Base-by-base conservation (phyloP, 2,888 invertebrate species). In the Petrolisthes manimaculis region DNA sequence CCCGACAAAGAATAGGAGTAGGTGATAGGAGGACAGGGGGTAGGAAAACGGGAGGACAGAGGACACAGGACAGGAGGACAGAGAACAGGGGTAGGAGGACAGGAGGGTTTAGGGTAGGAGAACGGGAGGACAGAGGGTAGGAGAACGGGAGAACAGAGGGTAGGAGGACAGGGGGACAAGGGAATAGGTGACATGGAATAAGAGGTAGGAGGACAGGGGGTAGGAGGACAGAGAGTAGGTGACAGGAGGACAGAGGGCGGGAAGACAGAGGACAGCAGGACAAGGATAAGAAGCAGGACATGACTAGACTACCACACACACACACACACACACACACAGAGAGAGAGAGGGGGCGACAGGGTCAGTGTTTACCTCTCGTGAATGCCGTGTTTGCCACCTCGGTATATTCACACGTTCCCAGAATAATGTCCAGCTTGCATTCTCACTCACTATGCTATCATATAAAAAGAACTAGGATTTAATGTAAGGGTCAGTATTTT, bases 221-320 rank as follows among this genome's bases (percentile, higher is more conserved):
- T 14, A 12, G n/a, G 14, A 14, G 67, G 67, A 67, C 14, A n/a
- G 12, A 5, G 12, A 12, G 5, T 18, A 75, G 75, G 37, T 24
- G 37, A 21, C 51, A 71, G 54, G 83, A 83, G 71, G 54, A 54
- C 67, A 71, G 54, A 54, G 54, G 83, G 71, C 53, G 71, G 83
- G 71, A 53, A 69, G 83, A 71, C 37, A 71, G 84, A 83, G 83
- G 83, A 74, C 74, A 83, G 37, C n/a, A 75, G 75, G 37, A 21
- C 5, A 37, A 75, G 14, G 9, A 37, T 12, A 4, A 75, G 75
- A 75, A 21, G 4, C 24, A 74, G 9, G 37, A 37, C 37, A 37
- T 18, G 12, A 67, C n/a, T 18, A 61, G 61, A 18, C 61, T 61
- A 12, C 61, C 61, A 37, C 37, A 37, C 37, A 37, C 37, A 37